Evolutionary conservation across 2,888 invertebrate genomes (phyloP).

Genomic region (Aspidapion aeneum): DNA sequence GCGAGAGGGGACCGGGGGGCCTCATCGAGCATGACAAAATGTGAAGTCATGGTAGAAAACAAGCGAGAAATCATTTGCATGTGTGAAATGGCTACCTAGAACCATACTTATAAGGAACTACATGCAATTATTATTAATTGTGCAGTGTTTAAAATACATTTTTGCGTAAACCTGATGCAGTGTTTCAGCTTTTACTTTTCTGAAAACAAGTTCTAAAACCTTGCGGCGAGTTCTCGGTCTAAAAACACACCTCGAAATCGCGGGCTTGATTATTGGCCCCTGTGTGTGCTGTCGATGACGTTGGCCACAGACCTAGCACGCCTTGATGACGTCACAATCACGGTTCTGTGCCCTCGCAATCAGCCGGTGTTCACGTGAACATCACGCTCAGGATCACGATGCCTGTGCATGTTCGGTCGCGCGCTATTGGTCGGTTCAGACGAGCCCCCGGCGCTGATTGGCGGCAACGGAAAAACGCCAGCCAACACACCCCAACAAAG

Average conservation of each 20-base stretch:
- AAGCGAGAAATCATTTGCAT: no score
- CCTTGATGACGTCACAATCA: conserved; percentile 59
- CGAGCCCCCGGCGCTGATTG: conserved; percentile 71
- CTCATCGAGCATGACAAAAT: no score
- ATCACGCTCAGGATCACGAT: conserved; percentile 74
- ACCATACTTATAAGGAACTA: no score
- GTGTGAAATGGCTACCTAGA: no score
- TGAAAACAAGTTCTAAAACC: no score
- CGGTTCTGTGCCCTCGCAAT: conserved; percentile 58
- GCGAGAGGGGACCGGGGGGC: no score
- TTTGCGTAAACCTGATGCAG: no score
- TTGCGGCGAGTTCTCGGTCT: conserved; percentile 1
- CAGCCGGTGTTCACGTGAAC: conserved; percentile 85
- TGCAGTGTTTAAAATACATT: no score
- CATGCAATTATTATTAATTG: no score
- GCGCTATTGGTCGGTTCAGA: conserved; percentile 59
- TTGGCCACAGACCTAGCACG: conserved; percentile 43
- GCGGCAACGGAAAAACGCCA: conserved; percentile 47
- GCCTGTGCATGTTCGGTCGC: conserved; percentile 63
- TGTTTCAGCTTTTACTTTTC: no score
- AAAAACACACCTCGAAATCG: conserved; percentile 12
- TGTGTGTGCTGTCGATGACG: conserved; percentile 48
- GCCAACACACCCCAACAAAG: conserved; percentile 49
- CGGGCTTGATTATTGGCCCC: conserved; percentile 27
- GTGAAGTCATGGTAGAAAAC: no score